phyloP scores from a whole-genome alignment of 2,888 invertebrate species.

The Scaptomyza polygonia region DNA sequence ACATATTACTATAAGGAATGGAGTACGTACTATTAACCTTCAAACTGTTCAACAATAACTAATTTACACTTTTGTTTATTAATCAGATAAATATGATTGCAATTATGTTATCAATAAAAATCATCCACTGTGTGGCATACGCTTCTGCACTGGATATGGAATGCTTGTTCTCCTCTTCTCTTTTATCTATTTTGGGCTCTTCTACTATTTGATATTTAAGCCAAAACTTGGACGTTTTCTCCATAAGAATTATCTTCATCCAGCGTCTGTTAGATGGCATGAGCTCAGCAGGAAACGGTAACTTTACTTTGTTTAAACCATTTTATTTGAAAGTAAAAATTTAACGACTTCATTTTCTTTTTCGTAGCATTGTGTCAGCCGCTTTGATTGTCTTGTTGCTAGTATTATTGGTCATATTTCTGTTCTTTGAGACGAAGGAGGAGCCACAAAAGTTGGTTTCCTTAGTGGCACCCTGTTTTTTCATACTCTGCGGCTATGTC shows the following conservation, averaged over 20 bases:
- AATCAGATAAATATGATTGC: slow-evolving; percentile 48
- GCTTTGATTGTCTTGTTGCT: slow-evolving; percentile 85
- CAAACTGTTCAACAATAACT: neutral
- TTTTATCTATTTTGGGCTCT: slow-evolving; percentile 87
- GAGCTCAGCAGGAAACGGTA: slow-evolving; percentile 77
- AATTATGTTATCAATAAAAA: slow-evolving; percentile 6
- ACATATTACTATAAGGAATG: slow-evolving; percentile 77
- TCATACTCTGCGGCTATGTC: slow-evolving; percentile 87
- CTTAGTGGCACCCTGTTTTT: slow-evolving; percentile 87
- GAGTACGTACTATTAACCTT: slow-evolving; percentile 59
- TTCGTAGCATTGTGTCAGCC: slow-evolving; percentile 85
- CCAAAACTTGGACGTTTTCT: slow-evolving; percentile 83
- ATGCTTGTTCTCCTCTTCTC: slow-evolving; percentile 88
- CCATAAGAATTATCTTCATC: slow-evolving; percentile 60
- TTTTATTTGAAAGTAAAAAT: neutral
- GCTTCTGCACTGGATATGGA: slow-evolving; percentile 89
- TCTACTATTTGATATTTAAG: slow-evolving; percentile 88
- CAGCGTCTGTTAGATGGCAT: slow-evolving; percentile 69
- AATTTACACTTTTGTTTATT: neutral
- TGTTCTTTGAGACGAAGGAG: slow-evolving; percentile 88
- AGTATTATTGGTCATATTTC: slow-evolving; percentile 86
- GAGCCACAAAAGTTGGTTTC: slow-evolving; percentile 88
- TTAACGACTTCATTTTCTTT: neutral
- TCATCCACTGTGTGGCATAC: slow-evolving; percentile 70
- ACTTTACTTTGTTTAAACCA: neutral